These are phyloP conservation scores for Hipparchia sbordonii DNA, from an alignment of 2,888 invertebrate species.

Conservation along the genomic window DNA sequence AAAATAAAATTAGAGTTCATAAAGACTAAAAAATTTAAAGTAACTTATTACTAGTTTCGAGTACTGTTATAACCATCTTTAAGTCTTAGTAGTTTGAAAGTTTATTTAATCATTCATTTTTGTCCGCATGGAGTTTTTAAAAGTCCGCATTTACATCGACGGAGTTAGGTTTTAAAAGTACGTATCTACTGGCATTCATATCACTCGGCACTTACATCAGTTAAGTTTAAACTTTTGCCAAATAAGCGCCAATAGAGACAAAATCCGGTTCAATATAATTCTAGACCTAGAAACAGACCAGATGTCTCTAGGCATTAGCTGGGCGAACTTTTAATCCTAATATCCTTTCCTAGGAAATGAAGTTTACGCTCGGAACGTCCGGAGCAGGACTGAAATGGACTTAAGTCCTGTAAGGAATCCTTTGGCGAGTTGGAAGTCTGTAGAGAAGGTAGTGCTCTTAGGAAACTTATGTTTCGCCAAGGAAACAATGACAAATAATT, in stretches of 20 bases:
- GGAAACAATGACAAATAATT: constrained; percentile 23
- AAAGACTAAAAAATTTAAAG: neutral
- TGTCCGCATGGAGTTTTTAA: too few species aligned
- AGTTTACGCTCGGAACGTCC: constrained; percentile 68
- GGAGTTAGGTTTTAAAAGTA: too few species aligned
- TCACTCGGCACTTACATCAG: constrained; percentile 1
- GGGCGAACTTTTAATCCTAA: constrained; percentile 75
- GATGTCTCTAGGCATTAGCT: constrained; percentile 59
- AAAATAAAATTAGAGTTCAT: neutral
- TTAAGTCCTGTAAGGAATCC: constrained; percentile 54
- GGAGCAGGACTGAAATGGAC: constrained; percentile 48
- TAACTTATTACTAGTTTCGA: too few species aligned
- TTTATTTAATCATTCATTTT: too few species aligned
- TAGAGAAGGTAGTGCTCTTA: constrained; percentile 28
- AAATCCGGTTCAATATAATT: constrained; percentile 47
- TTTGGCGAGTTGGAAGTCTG: constrained; percentile 45
- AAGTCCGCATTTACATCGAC: too few species aligned
- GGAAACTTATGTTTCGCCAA: constrained; percentile 37
- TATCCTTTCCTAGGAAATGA: constrained; percentile 75
- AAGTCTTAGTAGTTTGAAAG: too few species aligned
- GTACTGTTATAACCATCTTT: too few species aligned
- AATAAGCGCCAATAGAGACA: constrained; percentile 40
- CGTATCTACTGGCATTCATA: neutral
- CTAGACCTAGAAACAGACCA: constrained; percentile 49
- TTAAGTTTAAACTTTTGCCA: neutral